phyloP scores from a whole-genome alignment of 2,888 invertebrate genomes.

The Drosophila greeni region DNA sequence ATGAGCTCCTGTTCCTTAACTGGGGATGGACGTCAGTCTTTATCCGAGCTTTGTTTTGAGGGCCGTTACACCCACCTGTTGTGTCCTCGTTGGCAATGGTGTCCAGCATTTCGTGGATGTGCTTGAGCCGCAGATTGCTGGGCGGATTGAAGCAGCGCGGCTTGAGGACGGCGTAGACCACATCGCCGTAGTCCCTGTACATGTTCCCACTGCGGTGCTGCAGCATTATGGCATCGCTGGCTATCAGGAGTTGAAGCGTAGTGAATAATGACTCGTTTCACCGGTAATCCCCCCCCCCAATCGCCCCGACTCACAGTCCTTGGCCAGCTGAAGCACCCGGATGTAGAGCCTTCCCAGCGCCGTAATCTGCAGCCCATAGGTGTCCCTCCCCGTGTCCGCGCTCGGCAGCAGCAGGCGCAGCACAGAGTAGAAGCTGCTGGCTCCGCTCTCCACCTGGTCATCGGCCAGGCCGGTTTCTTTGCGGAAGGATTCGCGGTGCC shows the following conservation, averaged over 20 bases:
- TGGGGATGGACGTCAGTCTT: constrained; percentile 23
- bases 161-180: constrained; percentile 86
- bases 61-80: constrained; percentile 74
- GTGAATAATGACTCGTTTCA: neutral
- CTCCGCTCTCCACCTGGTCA: constrained; percentile 65
- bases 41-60: neutral
- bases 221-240: constrained; percentile 78
- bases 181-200: constrained; percentile 88
- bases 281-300: too few species aligned
- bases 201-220: constrained; percentile 60
- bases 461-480: constrained; percentile 35
- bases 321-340: constrained; percentile 86
- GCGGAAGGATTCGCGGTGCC: constrained; percentile 68
- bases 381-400: constrained; percentile 87
- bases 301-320: constrained; percentile 80
- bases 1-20: constrained; percentile 83
- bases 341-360: constrained; percentile 85
- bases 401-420: constrained; percentile 89
- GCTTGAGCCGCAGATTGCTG: constrained; percentile 82
- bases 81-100: constrained; percentile 84
- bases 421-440: constrained; percentile 84
- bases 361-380: constrained; percentile 90
- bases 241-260: constrained; percentile 51
- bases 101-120: constrained; percentile 88
- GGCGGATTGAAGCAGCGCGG: constrained; percentile 79